Evolutionary conservation across 2,113 vertebrate species (phyloP).

Genomic region (Salminus brasiliensis): DNA sequence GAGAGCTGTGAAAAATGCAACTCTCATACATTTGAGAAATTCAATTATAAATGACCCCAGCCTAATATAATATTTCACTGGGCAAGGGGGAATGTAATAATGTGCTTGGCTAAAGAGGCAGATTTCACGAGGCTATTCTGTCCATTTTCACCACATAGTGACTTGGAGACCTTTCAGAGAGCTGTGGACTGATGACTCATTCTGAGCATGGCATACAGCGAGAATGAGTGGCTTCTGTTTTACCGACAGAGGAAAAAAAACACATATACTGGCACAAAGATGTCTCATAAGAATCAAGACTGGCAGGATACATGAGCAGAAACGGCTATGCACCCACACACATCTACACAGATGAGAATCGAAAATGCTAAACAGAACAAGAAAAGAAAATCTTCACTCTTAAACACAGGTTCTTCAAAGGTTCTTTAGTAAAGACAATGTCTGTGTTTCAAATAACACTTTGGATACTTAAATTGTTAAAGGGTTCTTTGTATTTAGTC

Average conservation of each 20-base stretch:
- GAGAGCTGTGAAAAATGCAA: conserved; percentile 25
- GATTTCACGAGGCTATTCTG: conserved; percentile 39
- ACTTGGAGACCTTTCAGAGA: conserved; percentile 39
- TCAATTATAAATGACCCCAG: conserved; percentile 45
- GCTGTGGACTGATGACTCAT: conserved; percentile 49
- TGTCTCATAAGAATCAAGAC: conserved; percentile 2
- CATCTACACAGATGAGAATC: background rate
- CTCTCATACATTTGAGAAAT: conserved; percentile 39
- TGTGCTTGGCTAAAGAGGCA: conserved; percentile 32
- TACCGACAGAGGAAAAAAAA: conserved; percentile 32
- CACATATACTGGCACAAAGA: conserved; percentile 3
- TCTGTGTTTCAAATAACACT: too few relatives aligned
- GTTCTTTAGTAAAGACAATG: too few relatives aligned
- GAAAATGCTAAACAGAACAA: background rate
- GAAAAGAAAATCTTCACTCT: too few relatives aligned
- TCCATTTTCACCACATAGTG: conserved; percentile 31
- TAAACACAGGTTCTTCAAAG: too few relatives aligned
- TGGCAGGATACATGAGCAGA: background rate
- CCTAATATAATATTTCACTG: conserved; percentile 38
- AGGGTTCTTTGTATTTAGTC: too few relatives aligned
- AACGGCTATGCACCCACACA: background rate
- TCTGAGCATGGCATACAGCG: conserved; percentile 39
- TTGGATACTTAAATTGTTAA: too few relatives aligned
- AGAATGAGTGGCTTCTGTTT: conserved; percentile 17
- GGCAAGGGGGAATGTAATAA: conserved; percentile 28